Evolutionary conservation across 2,888 invertebrate genomes (phyloP).

Genomic region (Diaphora mendica): DNA sequence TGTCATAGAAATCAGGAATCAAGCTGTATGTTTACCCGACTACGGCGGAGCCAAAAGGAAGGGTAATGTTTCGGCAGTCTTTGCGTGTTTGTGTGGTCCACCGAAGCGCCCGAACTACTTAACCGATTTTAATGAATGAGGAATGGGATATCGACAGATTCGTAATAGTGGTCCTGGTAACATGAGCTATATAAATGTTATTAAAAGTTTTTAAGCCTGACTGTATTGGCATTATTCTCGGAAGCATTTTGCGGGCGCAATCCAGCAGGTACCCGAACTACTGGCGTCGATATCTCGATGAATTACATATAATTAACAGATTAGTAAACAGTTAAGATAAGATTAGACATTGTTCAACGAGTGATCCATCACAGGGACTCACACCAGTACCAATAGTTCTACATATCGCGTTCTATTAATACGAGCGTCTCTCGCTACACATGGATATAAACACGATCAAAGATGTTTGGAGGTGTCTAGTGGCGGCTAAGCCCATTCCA

Average conservation of each 20-base stretch:
- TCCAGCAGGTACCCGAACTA: too few species aligned
- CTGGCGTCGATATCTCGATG: constrained; percentile 1
- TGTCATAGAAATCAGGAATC: too few species aligned
- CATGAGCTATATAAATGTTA: too few species aligned
- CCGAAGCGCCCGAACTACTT: too few species aligned
- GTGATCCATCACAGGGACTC: constrained; percentile 14
- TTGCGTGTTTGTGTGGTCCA: too few species aligned
- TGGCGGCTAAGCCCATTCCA: neutral
- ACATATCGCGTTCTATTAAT: constrained; percentile 20
- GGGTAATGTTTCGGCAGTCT: too few species aligned
- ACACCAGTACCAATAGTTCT: constrained; percentile 2
- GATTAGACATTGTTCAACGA: constrained; percentile 18
- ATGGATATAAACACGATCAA: constrained; percentile 2
- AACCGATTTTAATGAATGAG: too few species aligned
- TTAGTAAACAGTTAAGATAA: constrained; percentile 14
- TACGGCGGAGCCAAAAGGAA: too few species aligned
- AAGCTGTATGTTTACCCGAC: too few species aligned
- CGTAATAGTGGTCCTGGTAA: too few species aligned
- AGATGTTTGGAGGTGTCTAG: neutral
- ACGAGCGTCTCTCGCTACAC: constrained; percentile 4
- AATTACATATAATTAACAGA: constrained; percentile 11
- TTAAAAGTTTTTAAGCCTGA: too few species aligned
- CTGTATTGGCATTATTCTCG: neutral
- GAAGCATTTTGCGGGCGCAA: neutral
- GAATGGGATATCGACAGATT: too few species aligned